Evolutionary conservation across 2,888 invertebrate species (phyloP).

Genomic region (Plagodis pulveraria): DNA sequence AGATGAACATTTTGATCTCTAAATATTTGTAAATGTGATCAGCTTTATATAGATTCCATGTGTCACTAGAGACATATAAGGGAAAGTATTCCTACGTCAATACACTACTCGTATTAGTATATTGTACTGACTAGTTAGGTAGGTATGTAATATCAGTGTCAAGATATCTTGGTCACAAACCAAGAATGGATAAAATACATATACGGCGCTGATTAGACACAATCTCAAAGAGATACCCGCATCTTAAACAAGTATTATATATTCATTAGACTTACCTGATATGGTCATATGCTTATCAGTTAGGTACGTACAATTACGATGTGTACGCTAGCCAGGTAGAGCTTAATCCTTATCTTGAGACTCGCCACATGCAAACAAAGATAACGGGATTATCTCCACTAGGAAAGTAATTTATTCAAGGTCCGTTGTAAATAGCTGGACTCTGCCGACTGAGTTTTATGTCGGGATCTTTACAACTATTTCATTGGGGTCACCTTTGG

Average conservation of each 20-base stretch:
- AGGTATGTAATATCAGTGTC: no score
- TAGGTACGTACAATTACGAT: conserved; percentile 10
- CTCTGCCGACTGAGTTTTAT: conserved; percentile 21
- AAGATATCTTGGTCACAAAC: no score
- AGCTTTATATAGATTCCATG: no score
- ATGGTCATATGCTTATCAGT: conserved; percentile 26
- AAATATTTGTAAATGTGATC: no score
- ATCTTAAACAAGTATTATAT: conserved; percentile 4
- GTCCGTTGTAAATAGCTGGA: conserved; percentile 16
- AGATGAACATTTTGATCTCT: no score
- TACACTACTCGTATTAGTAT: no score
- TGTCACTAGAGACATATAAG: no score
- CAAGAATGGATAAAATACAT: no score
- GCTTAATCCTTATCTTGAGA: conserved; percentile 36
- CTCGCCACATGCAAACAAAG: conserved; percentile 29
- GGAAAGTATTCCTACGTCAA: no score
- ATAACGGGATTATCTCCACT: conserved; percentile 33
- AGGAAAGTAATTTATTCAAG: conserved; percentile 30
- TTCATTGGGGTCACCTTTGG: conserved; percentile 18
- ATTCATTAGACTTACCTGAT: conserved; percentile 11
- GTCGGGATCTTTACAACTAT: conserved; percentile 14
- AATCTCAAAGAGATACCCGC: neutral
- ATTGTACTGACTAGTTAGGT: no score
- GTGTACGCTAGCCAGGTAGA: conserved; percentile 23
- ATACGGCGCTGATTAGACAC: neutral